Evolutionary conservation across 2,888 invertebrate genomes (phyloP), one percentile per base, ranked within the genome.

Genomic region (Busseola fusca): DNA sequence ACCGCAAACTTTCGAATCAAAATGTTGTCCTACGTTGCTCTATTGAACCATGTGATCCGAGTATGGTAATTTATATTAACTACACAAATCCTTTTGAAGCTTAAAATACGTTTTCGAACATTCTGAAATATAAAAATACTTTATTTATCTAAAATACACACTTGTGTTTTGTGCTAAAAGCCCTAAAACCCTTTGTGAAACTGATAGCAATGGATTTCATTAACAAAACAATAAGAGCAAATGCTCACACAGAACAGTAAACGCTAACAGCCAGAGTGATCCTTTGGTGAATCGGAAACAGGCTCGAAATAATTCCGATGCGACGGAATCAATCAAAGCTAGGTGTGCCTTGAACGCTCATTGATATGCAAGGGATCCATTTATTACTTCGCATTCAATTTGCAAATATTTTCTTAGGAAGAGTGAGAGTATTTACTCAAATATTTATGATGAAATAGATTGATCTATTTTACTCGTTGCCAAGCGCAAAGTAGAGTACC

Each of bases 351-450:
- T 84, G 82, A 88, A 85, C 84, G 84, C 90, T 94, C 91, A 93
- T 94, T 93, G 89, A 92, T 92, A 93, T 93, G 93, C 93, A 93
- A 91, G 92, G 88, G 89, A 89, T 91, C 88, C 91, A 90, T 93
- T 87, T 93, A 93, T 93, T 93, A 91, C 91, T 88, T 88, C 88
- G 89, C 91, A 91, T 93, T 93, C 90, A 91, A 93, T 93, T 91
- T 90, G 85, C 87, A 87, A 87, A 78, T 86, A 87, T 90, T 91
- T 90, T 87, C 88, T 89, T 88, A 87, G 84, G 86, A 89, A 78
- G 54, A 82, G 69, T 67, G 66, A 81, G 72, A 76, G 72, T 69
- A 76, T 81, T 81, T 73, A 77, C 69, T 74, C 59, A 72, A 72
- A 83, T 76, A 80, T 84, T 78, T 70, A 78, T 73, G 69, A 63